Evolutionary conservation across 2,113 vertebrate species (phyloP).

Genomic region (Antechinus flavipes): DNA sequence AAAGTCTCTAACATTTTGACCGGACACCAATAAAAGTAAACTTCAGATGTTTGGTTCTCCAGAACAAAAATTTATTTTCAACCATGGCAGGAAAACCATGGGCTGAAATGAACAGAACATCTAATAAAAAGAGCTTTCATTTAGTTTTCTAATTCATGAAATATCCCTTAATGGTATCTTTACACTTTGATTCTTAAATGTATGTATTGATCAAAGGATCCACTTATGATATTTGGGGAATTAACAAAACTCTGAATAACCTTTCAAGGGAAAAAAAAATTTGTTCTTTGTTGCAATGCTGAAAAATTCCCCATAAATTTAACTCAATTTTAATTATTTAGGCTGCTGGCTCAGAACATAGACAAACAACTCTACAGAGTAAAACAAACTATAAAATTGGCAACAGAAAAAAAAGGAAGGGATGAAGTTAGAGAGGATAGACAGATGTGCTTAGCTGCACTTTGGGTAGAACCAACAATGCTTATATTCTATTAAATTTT

Average conservation of each 20-base stretch:
- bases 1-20: neutral
- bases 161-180: neutral
- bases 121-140: neutral
- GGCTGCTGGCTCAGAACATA: neutral
- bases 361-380: neutral
- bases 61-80: neutral
- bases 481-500: slow-evolving; percentile 12
- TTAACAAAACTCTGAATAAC: neutral
- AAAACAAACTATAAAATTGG: neutral
- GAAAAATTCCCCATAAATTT: neutral
- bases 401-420: neutral
- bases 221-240: neutral
- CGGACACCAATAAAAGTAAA: neutral
- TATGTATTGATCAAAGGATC: neutral
- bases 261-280: neutral
- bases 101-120: neutral
- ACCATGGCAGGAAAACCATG: neutral
- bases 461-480: slow-evolving; percentile 23
- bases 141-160: neutral
- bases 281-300: neutral
- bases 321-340: neutral
- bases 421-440: neutral
- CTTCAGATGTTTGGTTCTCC: neutral
- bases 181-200: neutral
- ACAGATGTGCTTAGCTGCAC: neutral